Conservation (phyloP, 2,113 vertebrate genomes). For the Probosciger aterrimus region DNA sequence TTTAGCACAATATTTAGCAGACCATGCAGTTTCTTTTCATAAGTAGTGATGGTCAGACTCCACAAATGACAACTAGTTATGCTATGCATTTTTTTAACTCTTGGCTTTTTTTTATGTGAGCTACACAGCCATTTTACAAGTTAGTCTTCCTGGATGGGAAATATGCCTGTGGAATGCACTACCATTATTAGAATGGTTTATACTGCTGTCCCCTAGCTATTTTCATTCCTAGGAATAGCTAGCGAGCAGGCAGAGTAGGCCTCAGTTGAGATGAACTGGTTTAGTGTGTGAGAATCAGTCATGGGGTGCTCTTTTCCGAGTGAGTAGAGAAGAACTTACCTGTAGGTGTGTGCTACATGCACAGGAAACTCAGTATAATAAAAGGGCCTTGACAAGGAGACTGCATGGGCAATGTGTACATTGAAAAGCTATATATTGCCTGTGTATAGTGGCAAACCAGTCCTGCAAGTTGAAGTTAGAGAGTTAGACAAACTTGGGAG, state of each 20-base stretch:
- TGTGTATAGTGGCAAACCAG: neutral
- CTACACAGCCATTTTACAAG: neutral
- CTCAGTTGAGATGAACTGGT: neutral
- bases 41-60: neutral
- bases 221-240: neutral
- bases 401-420: too few species aligned
- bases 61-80: neutral
- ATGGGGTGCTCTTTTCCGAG: neutral
- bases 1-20: neutral
- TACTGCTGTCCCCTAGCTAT: neutral
- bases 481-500: neutral
- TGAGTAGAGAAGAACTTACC: neutral
- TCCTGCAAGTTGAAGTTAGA: neutral
- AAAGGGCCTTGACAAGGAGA: neutral
- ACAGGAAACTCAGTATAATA: neutral
- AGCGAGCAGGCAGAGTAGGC: neutral
- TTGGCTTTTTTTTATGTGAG: neutral
- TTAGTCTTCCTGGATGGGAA: neutral
- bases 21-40: neutral
- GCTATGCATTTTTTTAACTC: rapidly evolving
- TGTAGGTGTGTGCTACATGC: neutral
- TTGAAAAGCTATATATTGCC: neutral
- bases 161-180: neutral
- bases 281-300: neutral
- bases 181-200: neutral